Conservation (phyloP, 2,888 invertebrate genomes). For the Catocala fraxini region DNA sequence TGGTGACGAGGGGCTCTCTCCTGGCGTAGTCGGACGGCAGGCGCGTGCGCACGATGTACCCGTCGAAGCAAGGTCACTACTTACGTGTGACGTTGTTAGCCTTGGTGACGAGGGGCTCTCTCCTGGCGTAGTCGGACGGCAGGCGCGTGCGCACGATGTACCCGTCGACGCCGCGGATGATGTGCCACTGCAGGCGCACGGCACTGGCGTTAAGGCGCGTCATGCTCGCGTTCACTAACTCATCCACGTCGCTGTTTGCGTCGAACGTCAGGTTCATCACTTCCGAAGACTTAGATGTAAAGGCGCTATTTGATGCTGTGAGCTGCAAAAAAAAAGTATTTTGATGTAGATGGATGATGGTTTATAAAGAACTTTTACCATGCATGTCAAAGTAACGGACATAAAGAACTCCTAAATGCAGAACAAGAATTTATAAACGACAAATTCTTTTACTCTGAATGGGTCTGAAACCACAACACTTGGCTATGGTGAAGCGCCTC, state of each 20-base stretch:
- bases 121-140: slow-evolving; percentile 86
- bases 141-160: slow-evolving; percentile 86
- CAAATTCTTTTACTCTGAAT: too few relatives aligned
- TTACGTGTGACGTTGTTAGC: slow-evolving; percentile 30
- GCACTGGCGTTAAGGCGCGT: slow-evolving; percentile 80
- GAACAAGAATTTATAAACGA: not conserved
- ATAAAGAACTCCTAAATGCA: not conserved
- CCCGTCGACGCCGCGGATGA: slow-evolving; percentile 86
- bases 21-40: too few relatives aligned
- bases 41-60: too few relatives aligned
- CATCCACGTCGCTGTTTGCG: slow-evolving; percentile 89
- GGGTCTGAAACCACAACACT: too few relatives aligned
- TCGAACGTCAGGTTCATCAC: slow-evolving; percentile 89
- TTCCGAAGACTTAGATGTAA: slow-evolving; percentile 89
- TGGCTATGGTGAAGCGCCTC: too few relatives aligned
- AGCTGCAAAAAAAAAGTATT: slow-evolving; percentile 77
- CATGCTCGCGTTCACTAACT: slow-evolving; percentile 86
- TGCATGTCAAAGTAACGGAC: too few relatives aligned
- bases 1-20: too few relatives aligned
- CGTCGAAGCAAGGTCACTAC: too few relatives aligned
- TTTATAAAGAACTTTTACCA: too few relatives aligned
- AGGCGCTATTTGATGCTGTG: slow-evolving; percentile 89
- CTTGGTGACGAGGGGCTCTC: slow-evolving; percentile 76
- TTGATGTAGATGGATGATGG: not conserved
- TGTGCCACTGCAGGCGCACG: slow-evolving; percentile 89